Evolutionary conservation across 2,888 invertebrate genomes (phyloP).

Genomic region (Sycophila texana): DNA sequence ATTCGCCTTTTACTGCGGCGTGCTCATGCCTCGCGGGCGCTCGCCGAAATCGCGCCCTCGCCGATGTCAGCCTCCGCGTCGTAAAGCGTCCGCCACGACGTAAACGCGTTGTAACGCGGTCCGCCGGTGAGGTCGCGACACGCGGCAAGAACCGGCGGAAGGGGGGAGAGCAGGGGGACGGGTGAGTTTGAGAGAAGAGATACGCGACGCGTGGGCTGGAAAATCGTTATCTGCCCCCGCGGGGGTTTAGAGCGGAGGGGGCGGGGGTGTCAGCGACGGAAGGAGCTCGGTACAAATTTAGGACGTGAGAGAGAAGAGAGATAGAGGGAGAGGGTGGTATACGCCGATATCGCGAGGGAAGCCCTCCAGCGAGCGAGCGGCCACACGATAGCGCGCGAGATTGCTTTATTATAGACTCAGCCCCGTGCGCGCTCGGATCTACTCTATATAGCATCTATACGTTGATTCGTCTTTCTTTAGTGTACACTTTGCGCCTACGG

Average conservation of each 20-base stretch:
- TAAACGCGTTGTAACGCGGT: too few species aligned
- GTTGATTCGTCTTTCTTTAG: slow-evolving; percentile 9
- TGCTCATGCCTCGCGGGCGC: too few species aligned
- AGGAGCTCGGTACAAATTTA: neutral
- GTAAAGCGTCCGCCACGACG: too few species aligned
- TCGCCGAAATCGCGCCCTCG: too few species aligned
- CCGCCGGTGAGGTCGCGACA: neutral
- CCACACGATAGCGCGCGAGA: slow-evolving; percentile 40
- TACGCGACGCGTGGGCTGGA: neutral
- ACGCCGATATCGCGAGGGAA: slow-evolving; percentile 7
- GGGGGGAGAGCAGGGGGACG: too few species aligned
- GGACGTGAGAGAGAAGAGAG: neutral
- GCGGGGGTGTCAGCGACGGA: neutral
- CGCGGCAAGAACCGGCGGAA: neutral
- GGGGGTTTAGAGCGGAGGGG: neutral
- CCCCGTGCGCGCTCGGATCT: neutral
- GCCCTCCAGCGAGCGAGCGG: slow-evolving; percentile 14
- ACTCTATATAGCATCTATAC: slow-evolving; percentile 1
- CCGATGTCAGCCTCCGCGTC: too few species aligned
- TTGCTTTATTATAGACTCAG: slow-evolving; percentile 46
- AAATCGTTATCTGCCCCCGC: slow-evolving; percentile 30
- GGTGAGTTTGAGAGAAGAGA: too few species aligned
- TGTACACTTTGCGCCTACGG: neutral
- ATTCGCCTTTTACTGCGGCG: too few species aligned
- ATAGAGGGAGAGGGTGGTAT: slow-evolving; percentile 3